These are phyloP conservation scores for Polymixis flavicincta DNA, from an alignment of 2,888 invertebrate species.

Conservation along the genomic window DNA sequence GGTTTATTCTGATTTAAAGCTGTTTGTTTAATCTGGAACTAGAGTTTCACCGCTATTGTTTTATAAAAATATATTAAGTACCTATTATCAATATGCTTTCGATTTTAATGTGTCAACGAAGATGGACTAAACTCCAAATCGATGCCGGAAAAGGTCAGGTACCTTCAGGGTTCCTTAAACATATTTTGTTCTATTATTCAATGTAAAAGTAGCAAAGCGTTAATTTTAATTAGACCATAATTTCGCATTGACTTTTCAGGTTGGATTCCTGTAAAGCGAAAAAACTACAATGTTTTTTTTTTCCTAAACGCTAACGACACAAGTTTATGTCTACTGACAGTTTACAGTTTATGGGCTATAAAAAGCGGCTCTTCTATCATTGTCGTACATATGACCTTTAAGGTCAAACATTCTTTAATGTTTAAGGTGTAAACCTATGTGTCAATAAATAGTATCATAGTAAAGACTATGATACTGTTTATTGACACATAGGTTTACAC, in stretches of 20 bases:
- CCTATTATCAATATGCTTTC: not conserved
- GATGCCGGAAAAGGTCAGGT: not conserved
- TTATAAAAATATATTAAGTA: not conserved
- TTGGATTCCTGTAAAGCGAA: not conserved
- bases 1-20: not conserved
- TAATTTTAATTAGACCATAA: not conserved
- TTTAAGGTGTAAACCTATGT: too few species aligned
- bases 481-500: conserved; percentile 8
- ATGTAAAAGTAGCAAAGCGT: not conserved
- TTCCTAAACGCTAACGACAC: conserved; percentile 8
- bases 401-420: conserved; percentile 1
- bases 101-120: not conserved
- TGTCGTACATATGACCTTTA: not conserved
- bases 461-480: not conserved
- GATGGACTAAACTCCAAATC: not conserved
- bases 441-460: too few species aligned
- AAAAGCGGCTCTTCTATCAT: conserved; percentile 10
- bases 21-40: not conserved
- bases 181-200: not conserved
- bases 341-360: conserved; percentile 16
- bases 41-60: not conserved
- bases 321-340: conserved; percentile 2
- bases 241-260: not conserved
- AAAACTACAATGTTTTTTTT: not conserved
- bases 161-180: not conserved